phyloP scores from a whole-genome alignment of 1,140 invertebrate genomes.

The Phymastichus coffea region DNA sequence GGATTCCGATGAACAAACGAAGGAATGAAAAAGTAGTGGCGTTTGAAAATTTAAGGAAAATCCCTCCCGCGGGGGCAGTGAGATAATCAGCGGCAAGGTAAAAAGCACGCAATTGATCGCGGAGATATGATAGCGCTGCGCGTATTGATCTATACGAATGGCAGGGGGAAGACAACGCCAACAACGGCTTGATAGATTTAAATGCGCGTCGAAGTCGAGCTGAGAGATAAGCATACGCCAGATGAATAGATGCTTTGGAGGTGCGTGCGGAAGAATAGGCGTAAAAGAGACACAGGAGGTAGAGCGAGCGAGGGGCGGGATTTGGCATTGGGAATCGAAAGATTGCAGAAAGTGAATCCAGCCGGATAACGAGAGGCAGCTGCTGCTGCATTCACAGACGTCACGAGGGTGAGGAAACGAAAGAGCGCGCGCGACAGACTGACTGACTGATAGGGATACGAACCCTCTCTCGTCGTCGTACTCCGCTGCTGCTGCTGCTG shows the following conservation, averaged over 20 bases:
- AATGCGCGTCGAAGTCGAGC: background rate
- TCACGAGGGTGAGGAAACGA: too few relatives aligned
- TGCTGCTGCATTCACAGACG: too few relatives aligned
- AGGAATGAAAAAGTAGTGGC: background rate
- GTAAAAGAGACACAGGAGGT: background rate
- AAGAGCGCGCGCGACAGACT: too few relatives aligned
- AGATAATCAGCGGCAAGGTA: background rate
- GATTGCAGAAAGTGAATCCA: constrained; percentile 19
- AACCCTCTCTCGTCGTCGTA: too few relatives aligned
- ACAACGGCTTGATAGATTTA: constrained; percentile 16
- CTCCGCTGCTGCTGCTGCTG: too few relatives aligned
- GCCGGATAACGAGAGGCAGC: background rate
- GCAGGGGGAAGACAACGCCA: background rate
- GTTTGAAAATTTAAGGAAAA: background rate
- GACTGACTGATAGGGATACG: too few relatives aligned
- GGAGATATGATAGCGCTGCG: background rate
- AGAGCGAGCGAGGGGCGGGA: background rate
- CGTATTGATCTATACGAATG: background rate
- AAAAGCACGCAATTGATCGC: background rate
- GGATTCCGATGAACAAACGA: too few relatives aligned
- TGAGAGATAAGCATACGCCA: background rate
- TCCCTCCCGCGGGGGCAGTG: too few relatives aligned
- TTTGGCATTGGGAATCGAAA: constrained; percentile 22
- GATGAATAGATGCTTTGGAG: too few relatives aligned
- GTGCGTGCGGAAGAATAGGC: background rate